phyloP scores from a whole-genome alignment of 2,113 vertebrate genomes.

The Circaetus cinerascens region DNA sequence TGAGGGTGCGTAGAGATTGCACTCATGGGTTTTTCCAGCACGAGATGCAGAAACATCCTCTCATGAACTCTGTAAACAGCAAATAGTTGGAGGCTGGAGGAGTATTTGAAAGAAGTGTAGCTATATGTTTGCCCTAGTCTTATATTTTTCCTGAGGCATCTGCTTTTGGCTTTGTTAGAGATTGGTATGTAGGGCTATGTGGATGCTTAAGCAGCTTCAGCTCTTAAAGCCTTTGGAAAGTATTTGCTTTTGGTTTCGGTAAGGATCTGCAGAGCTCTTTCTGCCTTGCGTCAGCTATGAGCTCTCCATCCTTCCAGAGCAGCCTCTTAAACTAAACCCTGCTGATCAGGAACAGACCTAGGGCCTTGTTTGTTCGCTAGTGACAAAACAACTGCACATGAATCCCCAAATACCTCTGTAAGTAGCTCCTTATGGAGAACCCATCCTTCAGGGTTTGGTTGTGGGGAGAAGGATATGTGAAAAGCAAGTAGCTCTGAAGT shows the following conservation, averaged over 20 bases:
- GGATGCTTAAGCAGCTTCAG: background rate
- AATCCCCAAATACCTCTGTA: background rate
- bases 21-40: background rate
- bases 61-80: background rate
- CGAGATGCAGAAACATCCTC: background rate
- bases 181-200: background rate
- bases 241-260: background rate
- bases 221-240: background rate
- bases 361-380: background rate
- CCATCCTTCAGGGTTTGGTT: background rate
- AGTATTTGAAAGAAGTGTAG: background rate
- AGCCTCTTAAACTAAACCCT: background rate
- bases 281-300: background rate
- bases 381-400: background rate
- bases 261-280: background rate
- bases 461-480: background rate
- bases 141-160: background rate
- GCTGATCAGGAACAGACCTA: background rate
- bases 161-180: background rate
- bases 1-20: background rate
- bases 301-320: background rate
- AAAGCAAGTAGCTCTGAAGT: background rate
- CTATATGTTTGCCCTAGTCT: background rate
- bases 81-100: background rate
- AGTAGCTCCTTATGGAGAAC: background rate